Percentiles rank a stretch among this genome's conserved stretches.
Evolutionary conservation across 2,113 vertebrate species (phyloP).

Genomic region (Brienomyrus brachyistius): DNA sequence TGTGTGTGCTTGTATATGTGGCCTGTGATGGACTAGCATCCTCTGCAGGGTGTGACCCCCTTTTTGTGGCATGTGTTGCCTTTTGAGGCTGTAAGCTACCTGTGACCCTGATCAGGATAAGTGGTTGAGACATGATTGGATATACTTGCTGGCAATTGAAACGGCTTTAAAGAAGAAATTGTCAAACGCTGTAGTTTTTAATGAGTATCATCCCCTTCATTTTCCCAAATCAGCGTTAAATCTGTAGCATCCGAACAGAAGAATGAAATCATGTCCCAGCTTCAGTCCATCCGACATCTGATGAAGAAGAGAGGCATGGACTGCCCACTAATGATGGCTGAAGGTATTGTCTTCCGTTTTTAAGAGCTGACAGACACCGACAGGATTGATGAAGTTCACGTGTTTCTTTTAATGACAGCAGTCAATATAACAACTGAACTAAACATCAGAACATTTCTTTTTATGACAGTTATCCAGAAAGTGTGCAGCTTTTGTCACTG

Average conservation of each 20-base stretch:
- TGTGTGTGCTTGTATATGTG: not conserved
- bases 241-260: constrained; percentile 81
- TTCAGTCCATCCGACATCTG: constrained; percentile 75
- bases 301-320: constrained; percentile 88
- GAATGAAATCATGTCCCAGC: constrained; percentile 84
- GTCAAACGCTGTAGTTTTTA: not conserved
- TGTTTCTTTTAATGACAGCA: too few species aligned
- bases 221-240: constrained; percentile 63
- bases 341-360: constrained; percentile 46
- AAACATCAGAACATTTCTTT: too few species aligned
- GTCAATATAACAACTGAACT: too few species aligned
- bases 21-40: not conserved
- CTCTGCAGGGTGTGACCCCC: not conserved
- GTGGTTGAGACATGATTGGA: not conserved
- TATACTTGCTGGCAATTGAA: not conserved
- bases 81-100: not conserved
- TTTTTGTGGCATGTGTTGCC: not conserved
- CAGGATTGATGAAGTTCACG: too few species aligned
- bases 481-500: too few species aligned
- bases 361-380: too few species aligned
- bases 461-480: too few species aligned
- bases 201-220: not conserved
- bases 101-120: not conserved
- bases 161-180: not conserved
- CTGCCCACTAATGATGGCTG: constrained; percentile 57